These are phyloP conservation scores for Pachyseris speciosa DNA, from an alignment of 64 coral and sea anemone species.

Conservation along the genomic window DNA sequence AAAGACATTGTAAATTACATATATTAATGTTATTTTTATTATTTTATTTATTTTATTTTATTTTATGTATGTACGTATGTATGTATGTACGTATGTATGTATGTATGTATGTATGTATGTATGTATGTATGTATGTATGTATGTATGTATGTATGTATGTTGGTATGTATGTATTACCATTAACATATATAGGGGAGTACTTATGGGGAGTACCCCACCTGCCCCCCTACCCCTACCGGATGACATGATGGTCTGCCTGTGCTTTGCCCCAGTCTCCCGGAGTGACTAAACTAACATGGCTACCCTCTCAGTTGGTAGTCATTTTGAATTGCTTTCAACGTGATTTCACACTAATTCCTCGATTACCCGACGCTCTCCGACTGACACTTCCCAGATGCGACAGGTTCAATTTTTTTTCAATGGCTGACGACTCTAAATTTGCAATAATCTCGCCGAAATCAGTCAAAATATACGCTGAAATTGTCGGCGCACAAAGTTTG, in stretches of 20 bases:
- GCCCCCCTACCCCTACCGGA: no score
- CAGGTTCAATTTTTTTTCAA: not conserved
- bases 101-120: no score
- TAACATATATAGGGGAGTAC: no score
- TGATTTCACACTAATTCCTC: not conserved
- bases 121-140: no score
- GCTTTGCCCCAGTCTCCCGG: not conserved
- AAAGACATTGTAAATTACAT: no score
- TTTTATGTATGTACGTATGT: no score
- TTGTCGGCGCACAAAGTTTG: slow-evolving; percentile 59
- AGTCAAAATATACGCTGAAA: slow-evolving; percentile 85
- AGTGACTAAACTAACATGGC: not conserved
- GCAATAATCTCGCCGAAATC: slow-evolving; percentile 76
- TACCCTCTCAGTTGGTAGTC: not conserved
- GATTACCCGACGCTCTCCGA: not conserved
- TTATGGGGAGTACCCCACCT: no score
- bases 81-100: no score
- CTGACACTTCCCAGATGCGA: not conserved
- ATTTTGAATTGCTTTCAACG: not conserved
- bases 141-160: no score
- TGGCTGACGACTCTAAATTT: slow-evolving; percentile 48
- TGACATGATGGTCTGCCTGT: not conserved
- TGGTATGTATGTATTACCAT: no score
- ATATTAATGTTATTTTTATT: no score
- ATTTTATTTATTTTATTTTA: no score